Evolutionary conservation across 2,888 invertebrate species (phyloP), one percentile per base, ranked within the genome.

Genomic region (Nemoura dubitans): DNA sequence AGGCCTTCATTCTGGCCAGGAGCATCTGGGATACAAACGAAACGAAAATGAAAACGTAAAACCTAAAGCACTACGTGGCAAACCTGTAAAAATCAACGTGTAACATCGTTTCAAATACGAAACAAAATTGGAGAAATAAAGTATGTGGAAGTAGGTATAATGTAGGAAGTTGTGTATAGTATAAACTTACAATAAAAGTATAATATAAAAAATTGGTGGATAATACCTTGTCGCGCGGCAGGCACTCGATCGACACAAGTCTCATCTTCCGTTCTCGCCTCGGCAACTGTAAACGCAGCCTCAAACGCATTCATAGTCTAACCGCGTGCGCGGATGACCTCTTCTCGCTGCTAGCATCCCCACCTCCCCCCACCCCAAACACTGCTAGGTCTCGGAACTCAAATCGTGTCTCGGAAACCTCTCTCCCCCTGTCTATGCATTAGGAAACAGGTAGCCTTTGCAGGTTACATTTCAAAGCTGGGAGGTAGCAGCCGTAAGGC

Each of bases 301-400:
- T 88, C 88, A 88, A 88, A 88, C 88, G 88, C 88, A 88, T 88
- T 88, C 88, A 88, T 88, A 88, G 88, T 87, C 88, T 88, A 88
- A 87, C 6, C 59, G 59, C 59, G 59, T 59, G 59, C 59, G 21
- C 59, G 16, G 59, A 59, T 10, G 16, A 59, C 10, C 87, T 88
- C 88, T 88, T 88, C 88, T 87, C 84, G 86, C 88, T 88, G 86
- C 86, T 59, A 43, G 21, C 81, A 59, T 21, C 21, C 21, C 2
- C 59, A 21, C 10, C 59, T 14, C 59, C 16, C 14, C 59, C 59
- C 59, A 3, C 59, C 59, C 14, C 36, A 36, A 36, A 36, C 10
- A 10, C 36, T 36, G 36, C 36, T 36, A 36, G 36, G 36, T 10
- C 36, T 36, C 10, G 36, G 36, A 10, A 10, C 10, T 10, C 36